These are phyloP conservation scores for Aselliscus stoliczkanus DNA, from an alignment of 2,797 vertebrate species.

Conservation along the genomic window DNA sequence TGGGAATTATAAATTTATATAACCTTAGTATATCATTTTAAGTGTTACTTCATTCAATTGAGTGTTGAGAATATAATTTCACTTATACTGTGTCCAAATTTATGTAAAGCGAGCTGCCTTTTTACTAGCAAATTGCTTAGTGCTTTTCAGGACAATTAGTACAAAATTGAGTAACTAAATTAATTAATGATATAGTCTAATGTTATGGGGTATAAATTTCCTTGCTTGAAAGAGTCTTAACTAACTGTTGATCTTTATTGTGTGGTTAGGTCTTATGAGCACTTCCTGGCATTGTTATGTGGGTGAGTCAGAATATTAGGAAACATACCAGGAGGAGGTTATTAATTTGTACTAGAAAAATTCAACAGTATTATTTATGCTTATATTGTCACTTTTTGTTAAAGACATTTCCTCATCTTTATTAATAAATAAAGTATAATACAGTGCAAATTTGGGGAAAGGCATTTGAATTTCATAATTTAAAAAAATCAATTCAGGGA, in stretches of 20 bases:
- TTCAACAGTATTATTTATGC: background rate
- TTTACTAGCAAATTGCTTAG: background rate
- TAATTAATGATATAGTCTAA: background rate
- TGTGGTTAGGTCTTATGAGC: background rate
- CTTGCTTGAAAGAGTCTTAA: background rate
- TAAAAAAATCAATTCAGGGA: background rate
- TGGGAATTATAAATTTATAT: background rate
- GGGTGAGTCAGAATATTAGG: background rate
- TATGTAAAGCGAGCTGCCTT: background rate
- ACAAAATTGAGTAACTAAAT: background rate
- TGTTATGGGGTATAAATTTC: background rate
- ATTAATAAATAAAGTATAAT: background rate
- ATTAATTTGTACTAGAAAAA: background rate
- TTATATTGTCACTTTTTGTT: background rate
- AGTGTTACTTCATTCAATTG: background rate
- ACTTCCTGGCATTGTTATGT: background rate
- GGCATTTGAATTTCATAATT: background rate
- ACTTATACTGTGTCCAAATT: background rate
- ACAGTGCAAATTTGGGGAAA: background rate
- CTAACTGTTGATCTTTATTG: background rate
- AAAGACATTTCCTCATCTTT: background rate
- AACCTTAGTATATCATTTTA: background rate
- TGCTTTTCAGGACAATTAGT: background rate
- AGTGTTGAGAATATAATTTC: background rate
- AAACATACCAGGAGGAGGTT: background rate